Evolutionary conservation across 2,888 invertebrate genomes (phyloP).

Genomic region (Monochamus alternatus): DNA sequence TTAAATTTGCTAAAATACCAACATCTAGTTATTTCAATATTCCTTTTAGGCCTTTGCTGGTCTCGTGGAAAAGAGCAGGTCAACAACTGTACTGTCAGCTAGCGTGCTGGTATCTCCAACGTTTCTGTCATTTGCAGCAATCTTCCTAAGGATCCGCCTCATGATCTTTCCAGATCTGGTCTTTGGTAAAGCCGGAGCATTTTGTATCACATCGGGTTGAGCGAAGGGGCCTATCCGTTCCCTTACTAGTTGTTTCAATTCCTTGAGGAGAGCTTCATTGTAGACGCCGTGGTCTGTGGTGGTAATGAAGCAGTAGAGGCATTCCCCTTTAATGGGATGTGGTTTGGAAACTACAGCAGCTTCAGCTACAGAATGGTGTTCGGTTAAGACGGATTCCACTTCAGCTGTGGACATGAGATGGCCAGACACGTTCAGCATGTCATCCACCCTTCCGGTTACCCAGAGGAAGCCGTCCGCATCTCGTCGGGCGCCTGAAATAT

Average conservation of each 20-base stretch:
- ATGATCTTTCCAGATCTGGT: conserved; percentile 99
- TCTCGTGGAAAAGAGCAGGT: conserved; percentile 82
- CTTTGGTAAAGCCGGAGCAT: conserved; percentile 95
- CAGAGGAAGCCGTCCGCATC: conserved; percentile 96
- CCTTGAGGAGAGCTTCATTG: conserved; percentile 79
- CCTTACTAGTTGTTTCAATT: conserved; percentile 86
- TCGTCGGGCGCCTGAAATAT: conserved; percentile 83
- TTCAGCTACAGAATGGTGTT: conserved; percentile 88
- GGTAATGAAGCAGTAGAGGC: conserved; percentile 97
- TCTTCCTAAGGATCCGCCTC: conserved; percentile 94
- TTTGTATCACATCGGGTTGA: conserved; percentile 93
- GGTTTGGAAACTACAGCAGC: conserved; percentile 97
- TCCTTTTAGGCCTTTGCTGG: conserved; percentile 69
- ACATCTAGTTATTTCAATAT: background rate
- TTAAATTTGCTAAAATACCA: conserved; percentile 14
- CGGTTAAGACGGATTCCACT: conserved; percentile 87
- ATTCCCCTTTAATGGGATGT: conserved; percentile 96
- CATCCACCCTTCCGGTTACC: conserved; percentile 98
- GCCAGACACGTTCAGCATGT: conserved; percentile 99
- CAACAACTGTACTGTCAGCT: conserved; percentile 93
- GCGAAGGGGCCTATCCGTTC: conserved; percentile 97
- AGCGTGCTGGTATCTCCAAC: conserved; percentile 96
- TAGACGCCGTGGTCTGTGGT: conserved; percentile 85
- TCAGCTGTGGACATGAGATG: conserved; percentile 98
- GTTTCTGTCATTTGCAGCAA: conserved; percentile 90